Evolutionary conservation across 2,888 invertebrate genomes (phyloP).

Genomic region (Endomychus coccineus): DNA sequence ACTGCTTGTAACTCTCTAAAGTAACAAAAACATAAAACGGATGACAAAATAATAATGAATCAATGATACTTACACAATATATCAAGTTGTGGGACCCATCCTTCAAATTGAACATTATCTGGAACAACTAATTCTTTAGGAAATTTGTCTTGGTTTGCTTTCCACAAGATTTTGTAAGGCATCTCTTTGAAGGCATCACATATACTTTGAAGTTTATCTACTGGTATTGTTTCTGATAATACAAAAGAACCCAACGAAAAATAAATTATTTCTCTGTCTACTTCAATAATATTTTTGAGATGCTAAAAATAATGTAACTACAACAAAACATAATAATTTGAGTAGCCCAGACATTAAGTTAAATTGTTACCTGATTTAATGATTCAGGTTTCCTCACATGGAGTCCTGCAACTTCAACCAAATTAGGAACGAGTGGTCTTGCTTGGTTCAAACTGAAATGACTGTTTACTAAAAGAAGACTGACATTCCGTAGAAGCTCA

Average conservation of each 20-base stretch:
- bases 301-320: slow-evolving; percentile 10
- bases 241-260: slow-evolving; percentile 56
- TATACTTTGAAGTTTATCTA: slow-evolving; percentile 43
- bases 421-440: slow-evolving; percentile 48
- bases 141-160: slow-evolving; percentile 45
- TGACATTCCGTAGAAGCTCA: slow-evolving; percentile 46
- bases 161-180: slow-evolving; percentile 48
- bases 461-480: slow-evolving; percentile 50
- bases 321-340: too few species aligned
- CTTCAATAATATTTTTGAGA: slow-evolving; percentile 11
- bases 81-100: slow-evolving; percentile 51
- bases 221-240: slow-evolving; percentile 48
- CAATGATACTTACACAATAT: slow-evolving; percentile 48
- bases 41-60: too few species aligned
- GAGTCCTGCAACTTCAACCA: slow-evolving; percentile 52
- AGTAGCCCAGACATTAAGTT: not conserved
- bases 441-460: slow-evolving; percentile 52
- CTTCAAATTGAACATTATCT: slow-evolving; percentile 46
- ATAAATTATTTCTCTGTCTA: slow-evolving; percentile 40
- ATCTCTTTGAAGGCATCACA: slow-evolving; percentile 47
- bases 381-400: slow-evolving; percentile 45
- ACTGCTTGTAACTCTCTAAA: too few species aligned
- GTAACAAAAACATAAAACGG: too few species aligned
- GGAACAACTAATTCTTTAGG: slow-evolving; percentile 41
- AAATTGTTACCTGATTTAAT: slow-evolving; percentile 42